Conservation (phyloP, 2,888 invertebrate genomes). For the Cheilosia scutellata region DNA sequence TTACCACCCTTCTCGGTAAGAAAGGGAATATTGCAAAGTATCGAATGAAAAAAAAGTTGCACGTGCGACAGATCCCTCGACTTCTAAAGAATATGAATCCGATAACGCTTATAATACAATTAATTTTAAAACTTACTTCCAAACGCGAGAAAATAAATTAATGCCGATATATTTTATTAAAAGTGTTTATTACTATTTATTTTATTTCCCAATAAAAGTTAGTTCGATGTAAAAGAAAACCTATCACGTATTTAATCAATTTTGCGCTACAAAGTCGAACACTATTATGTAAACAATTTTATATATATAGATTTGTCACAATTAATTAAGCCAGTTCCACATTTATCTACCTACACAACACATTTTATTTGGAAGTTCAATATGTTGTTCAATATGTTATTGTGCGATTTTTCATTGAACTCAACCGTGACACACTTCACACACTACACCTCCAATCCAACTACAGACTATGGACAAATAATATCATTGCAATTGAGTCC, state of each 20-base stretch:
- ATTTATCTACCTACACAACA: neutral
- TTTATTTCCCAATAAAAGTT: too few species aligned
- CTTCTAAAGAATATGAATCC: too few species aligned
- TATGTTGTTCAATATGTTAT: neutral
- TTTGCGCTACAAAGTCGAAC: neutral
- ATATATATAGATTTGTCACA: too few species aligned
- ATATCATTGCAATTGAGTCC: neutral
- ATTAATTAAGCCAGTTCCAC: neutral
- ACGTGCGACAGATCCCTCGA: too few species aligned
- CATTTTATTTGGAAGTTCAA: neutral
- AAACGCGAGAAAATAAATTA: too few species aligned
- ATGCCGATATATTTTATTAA: too few species aligned
- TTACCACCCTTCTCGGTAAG: too few species aligned
- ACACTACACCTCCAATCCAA: conserved; percentile 5
- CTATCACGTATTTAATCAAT: conserved; percentile 5
- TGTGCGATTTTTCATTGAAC: neutral
- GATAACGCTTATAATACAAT: too few species aligned
- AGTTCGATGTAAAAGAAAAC: neutral
- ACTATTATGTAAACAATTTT: neutral
- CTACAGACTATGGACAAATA: neutral
- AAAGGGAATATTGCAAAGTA: too few species aligned
- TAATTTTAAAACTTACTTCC: too few species aligned
- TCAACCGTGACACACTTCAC: conserved; percentile 1
- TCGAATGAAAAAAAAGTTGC: too few species aligned
- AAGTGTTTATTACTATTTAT: too few species aligned